Percentiles rank a stretch among this genome's conserved stretches.
Evolutionary conservation across 1,140 invertebrate species (phyloP).

Genomic region (Orchestia grillus): DNA sequence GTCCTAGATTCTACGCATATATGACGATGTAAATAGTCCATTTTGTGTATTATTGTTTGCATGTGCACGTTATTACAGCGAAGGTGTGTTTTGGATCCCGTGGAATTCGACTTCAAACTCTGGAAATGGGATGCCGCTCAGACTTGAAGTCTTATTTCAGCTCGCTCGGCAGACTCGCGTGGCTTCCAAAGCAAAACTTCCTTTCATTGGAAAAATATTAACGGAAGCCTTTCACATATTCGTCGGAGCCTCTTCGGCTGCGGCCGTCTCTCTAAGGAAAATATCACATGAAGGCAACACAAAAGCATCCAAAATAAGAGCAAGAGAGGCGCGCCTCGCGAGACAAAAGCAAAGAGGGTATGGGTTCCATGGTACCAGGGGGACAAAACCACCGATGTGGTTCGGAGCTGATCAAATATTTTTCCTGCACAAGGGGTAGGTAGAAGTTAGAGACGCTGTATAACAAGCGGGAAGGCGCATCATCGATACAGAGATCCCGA

Average conservation of each 20-base stretch:
- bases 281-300: neutral
- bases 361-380: neutral
- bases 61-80: too few species aligned
- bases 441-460: too few species aligned
- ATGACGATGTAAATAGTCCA: too few species aligned
- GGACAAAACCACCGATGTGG: neutral
- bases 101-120: neutral
- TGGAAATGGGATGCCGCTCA: neutral
- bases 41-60: too few species aligned
- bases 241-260: neutral
- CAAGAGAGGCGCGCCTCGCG: neutral
- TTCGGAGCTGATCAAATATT: neutral
- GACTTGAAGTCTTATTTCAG: neutral
- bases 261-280: neutral
- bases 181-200: neutral
- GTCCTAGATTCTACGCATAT: too few species aligned
- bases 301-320: neutral
- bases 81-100: neutral
- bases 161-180: neutral
- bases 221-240: neutral
- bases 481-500: too few species aligned
- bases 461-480: too few species aligned
- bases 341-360: neutral
- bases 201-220: neutral
- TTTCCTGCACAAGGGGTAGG: neutral